Evolutionary conservation across 2,797 vertebrate genomes (phyloP), one percentile per base, ranked within the genome.

Genomic region (Lutjanus campechanus): DNA sequence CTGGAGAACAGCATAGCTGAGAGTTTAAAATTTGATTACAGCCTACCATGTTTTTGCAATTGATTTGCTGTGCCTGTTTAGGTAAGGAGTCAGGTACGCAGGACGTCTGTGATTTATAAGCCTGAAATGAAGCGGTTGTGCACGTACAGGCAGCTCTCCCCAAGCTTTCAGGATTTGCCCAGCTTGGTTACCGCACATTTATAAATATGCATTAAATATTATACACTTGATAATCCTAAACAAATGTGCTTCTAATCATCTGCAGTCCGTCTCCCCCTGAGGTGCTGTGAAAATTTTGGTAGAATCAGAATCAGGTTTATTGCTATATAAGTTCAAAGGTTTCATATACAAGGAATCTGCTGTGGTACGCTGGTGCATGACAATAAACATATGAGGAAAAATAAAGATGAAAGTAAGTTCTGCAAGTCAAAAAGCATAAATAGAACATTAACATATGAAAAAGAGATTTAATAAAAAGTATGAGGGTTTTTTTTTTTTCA

Each of bases 31-130:
- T 70, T 1, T 22, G 66, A 85, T 68, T 59, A 47, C 3, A 63
- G 64, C 49, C 41, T 51, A 29, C 53, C 53, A 29, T 53, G 36
- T 60, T 74, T 61, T 40, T 68, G 11, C 6, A 64, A 25, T 53
- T 73, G 63, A 77, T 78, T 59, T 36, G 75, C 11, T 71, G 51
- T 68, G 67, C 40, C 60, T 73, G 56, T 72, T 65, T 58, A 66
- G 19, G 51, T 11, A 44, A 50, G 51, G 8, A 70, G 60, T 66
- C 61, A 70, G 66, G 78, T 82, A 68, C 29, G 36, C 22, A 11
- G 29, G 1, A 20, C 1, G 60, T 15, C 59, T 80, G 49, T 7
- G 7, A 46, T 59, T 74, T 58, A 47, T 8, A 46, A 25, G 53
- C 55, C 49, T 61, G 61, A 63, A 49, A 73, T 20, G 36, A 20